Conservation (phyloP, 2,888 invertebrate species). For the Achlya flavicornis region DNA sequence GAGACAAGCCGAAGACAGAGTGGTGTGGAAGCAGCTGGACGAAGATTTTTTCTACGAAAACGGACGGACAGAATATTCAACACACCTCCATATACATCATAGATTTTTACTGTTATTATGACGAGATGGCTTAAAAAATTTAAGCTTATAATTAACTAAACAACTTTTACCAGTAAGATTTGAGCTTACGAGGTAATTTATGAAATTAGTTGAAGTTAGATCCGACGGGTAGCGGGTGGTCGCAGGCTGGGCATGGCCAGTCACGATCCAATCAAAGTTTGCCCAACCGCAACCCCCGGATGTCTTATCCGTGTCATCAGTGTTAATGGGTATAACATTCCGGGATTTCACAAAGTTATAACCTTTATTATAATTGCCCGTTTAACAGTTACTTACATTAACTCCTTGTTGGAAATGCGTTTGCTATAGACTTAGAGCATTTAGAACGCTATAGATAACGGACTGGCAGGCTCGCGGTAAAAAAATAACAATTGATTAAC, state of each 20-base stretch:
- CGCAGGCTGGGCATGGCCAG: slow-evolving; percentile 6
- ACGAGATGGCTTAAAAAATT: neutral
- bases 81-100: neutral
- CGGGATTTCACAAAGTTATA: neutral
- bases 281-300: neutral
- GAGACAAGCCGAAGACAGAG: no score
- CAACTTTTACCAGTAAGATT: neutral
- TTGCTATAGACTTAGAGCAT: neutral
- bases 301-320: slow-evolving; percentile 8
- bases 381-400: neutral
- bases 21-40: no score
- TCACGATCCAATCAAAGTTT: slow-evolving; percentile 13
- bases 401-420: neutral
- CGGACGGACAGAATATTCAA: no score
- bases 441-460: no score
- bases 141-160: neutral
- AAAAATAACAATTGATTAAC: no score
- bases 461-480: no score
- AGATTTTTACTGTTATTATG: neutral
- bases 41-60: no score
- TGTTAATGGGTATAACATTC: neutral
- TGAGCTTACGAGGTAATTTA: slow-evolving; percentile 7
- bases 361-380: neutral
- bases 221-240: neutral
- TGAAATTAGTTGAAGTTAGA: slow-evolving; percentile 10